These are phyloP conservation scores for Puntigrus tetrazona DNA, from an alignment of 2,113 vertebrate genomes.

Conservation along the genomic window DNA sequence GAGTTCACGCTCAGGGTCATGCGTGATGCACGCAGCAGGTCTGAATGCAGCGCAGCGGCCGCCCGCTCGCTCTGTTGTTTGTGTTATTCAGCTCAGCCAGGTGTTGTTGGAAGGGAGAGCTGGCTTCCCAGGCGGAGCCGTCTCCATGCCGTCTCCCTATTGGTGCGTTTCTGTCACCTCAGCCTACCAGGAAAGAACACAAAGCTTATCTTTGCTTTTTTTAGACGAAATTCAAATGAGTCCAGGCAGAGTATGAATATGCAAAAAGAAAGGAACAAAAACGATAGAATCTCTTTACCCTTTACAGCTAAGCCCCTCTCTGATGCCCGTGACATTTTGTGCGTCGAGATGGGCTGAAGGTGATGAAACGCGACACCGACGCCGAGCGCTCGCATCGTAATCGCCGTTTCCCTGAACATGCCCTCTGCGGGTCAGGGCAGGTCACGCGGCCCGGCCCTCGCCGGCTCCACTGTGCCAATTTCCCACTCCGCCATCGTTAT, in stretches of 20 bases:
- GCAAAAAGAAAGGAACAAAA: constrained; percentile 41
- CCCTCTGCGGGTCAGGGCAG: not conserved
- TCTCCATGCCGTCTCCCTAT: not conserved
- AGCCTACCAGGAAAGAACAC: constrained; percentile 24
- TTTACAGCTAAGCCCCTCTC: constrained; percentile 50
- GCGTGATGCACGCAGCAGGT: not conserved
- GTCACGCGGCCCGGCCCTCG: not conserved
- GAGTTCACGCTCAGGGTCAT: constrained; percentile 2
- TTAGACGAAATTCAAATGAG: constrained; percentile 57
- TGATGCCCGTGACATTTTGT: constrained; percentile 51
- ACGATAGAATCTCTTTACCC: constrained; percentile 54
- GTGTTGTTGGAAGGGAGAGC: constrained; percentile 38
- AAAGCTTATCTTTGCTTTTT: constrained; percentile 36
- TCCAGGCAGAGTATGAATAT: constrained; percentile 49
- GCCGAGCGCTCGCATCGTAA: not conserved
- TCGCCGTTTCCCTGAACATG: not conserved
- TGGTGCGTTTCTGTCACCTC: not conserved
- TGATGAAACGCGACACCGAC: constrained; percentile 34
- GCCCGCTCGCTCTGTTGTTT: not conserved
- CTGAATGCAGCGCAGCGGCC: not conserved
- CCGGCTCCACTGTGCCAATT: not conserved
- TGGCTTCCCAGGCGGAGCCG: constrained; percentile 21
- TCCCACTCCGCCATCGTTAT: constrained; percentile 25
- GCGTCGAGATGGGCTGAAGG: not conserved
- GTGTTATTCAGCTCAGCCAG: constrained; percentile 26